Evolutionary conservation across 2,113 vertebrate genomes (phyloP).

Genomic region (Gallinago paraguaiae): DNA sequence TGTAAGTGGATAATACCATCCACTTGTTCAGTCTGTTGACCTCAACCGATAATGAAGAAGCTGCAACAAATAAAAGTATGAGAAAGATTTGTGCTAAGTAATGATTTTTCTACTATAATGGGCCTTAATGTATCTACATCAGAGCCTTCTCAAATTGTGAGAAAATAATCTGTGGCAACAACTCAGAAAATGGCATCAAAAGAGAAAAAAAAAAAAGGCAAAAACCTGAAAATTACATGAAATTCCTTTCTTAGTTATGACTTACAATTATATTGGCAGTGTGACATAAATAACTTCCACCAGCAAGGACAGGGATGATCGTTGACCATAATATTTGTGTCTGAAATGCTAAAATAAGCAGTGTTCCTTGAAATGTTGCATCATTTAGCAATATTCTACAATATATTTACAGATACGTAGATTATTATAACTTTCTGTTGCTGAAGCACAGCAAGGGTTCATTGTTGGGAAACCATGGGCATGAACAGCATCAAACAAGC

Average conservation of each 20-base stretch:
- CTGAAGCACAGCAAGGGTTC: not conserved
- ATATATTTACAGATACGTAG: not conserved
- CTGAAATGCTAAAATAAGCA: not conserved
- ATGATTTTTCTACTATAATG: not conserved
- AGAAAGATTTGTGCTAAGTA: not conserved
- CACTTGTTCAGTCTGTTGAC: constrained; percentile 24
- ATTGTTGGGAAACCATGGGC: not conserved
- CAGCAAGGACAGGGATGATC: not conserved
- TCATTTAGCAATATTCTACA: not conserved
- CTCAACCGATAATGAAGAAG: not conserved
- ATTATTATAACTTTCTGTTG: not conserved
- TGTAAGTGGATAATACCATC: not conserved
- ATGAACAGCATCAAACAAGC: not conserved
- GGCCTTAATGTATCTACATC: not conserved
- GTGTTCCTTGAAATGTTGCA: not conserved
- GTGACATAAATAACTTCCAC: not conserved
- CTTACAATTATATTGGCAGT: not conserved
- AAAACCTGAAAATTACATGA: not conserved
- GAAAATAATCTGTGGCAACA: not conserved
- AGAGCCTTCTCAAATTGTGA: not conserved
- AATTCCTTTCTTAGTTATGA: not conserved
- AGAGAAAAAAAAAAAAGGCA: not conserved
- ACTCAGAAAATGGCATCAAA: not conserved
- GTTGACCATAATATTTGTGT: not conserved
- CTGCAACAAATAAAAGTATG: not conserved